Evolutionary conservation across 2,797 vertebrate species (phyloP).

Genomic region (Oophaga sylvatica): DNA sequence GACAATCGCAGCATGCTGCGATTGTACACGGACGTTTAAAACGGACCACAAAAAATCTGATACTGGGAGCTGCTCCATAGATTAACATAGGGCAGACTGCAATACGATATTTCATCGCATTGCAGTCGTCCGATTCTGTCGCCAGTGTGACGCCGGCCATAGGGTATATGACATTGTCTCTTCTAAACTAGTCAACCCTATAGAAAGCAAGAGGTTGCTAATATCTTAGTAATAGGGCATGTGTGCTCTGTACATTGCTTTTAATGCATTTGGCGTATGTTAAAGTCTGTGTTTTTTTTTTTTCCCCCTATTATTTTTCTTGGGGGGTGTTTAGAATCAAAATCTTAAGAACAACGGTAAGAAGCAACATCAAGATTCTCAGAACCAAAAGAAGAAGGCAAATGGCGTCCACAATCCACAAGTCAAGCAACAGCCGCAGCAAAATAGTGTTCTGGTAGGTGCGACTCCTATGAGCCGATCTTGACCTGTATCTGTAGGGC

Average conservation of each 20-base stretch:
- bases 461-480: background rate
- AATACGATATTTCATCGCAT: too few relatives aligned
- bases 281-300: slow-evolving; percentile 12
- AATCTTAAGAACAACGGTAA: slow-evolving; percentile 81
- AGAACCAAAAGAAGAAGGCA: slow-evolving; percentile 84
- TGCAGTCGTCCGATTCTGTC: too few relatives aligned
- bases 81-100: too few relatives aligned
- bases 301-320: slow-evolving; percentile 48
- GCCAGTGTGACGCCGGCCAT: too few relatives aligned
- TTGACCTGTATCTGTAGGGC: background rate
- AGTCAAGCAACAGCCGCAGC: slow-evolving; percentile 69
- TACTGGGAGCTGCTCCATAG: too few relatives aligned
- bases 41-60: too few relatives aligned
- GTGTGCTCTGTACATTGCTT: background rate
- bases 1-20: too few relatives aligned
- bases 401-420: slow-evolving; percentile 78
- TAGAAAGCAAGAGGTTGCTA: too few relatives aligned
- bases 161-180: too few relatives aligned
- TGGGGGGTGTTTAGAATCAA: slow-evolving; percentile 71
- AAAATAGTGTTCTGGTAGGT: slow-evolving; percentile 74
- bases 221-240: too few relatives aligned
- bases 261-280: background rate
- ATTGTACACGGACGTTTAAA: too few relatives aligned
- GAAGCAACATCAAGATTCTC: slow-evolving; percentile 83
- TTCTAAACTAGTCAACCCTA: too few relatives aligned